Conservation (phyloP, 2,113 vertebrate species). For the Carettochelys insculpta region DNA sequence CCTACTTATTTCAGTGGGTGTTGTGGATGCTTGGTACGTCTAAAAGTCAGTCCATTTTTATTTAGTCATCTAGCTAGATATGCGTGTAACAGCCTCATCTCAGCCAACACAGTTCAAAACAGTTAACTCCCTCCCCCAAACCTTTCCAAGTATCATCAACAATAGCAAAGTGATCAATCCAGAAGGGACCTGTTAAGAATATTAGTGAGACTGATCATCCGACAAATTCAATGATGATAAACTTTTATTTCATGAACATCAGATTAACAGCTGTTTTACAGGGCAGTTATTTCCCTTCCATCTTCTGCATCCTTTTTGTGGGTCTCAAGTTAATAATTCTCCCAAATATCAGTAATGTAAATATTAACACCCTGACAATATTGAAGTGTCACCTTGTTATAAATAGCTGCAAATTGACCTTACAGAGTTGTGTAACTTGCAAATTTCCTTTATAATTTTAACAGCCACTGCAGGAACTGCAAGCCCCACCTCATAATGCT, state of each 20-base stretch:
- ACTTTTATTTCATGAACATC: neutral
- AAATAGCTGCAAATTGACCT: neutral
- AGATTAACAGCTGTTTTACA: neutral
- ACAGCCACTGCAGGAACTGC: rapidly evolving
- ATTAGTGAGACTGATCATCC: neutral
- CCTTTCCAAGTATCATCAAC: neutral
- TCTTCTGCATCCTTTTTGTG: neutral
- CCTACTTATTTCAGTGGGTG: neutral
- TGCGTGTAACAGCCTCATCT: neutral
- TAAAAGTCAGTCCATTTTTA: neutral
- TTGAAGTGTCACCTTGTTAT: slow-evolving; percentile 13
- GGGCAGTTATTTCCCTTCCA: neutral
- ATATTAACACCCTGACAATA: slow-evolving; percentile 40
- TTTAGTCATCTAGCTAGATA: neutral
- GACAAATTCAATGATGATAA: neutral
- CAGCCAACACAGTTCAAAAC: neutral
- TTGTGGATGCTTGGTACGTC: neutral
- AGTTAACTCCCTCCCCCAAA: neutral
- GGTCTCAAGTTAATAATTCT: neutral
- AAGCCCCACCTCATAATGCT: neutral
- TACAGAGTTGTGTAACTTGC: neutral
- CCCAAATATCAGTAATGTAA: neutral
- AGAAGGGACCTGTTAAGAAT: neutral
- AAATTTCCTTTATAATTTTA: neutral
- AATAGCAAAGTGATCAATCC: neutral